phyloP scores from a whole-genome alignment of 1,140 invertebrate species.

The Drosophila repleta region DNA sequence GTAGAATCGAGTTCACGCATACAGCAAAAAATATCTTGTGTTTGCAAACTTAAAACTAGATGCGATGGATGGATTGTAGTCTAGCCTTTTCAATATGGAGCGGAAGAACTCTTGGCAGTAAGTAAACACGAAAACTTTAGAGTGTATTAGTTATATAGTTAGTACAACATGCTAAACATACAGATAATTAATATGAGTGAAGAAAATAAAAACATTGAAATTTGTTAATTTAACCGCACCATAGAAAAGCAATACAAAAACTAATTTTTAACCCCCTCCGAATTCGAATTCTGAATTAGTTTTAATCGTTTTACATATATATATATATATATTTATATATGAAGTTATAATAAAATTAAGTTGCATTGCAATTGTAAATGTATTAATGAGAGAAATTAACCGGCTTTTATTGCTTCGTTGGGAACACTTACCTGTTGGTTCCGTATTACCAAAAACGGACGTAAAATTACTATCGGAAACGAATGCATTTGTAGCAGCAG shows the following conservation, averaged over 20 bases:
- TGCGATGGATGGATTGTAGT: not conserved
- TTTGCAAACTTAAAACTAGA: conserved; percentile 2
- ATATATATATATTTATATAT: not conserved
- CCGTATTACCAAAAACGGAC: conserved; percentile 91
- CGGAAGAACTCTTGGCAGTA: not conserved
- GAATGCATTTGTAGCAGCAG: conserved; percentile 90
- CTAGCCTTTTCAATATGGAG: conserved; percentile 12
- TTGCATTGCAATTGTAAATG: conserved; percentile 53
- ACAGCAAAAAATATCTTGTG: conserved; percentile 16
- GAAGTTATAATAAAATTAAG: conserved; percentile 14
- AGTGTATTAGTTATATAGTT: conserved; percentile 16
- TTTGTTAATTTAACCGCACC: conserved; percentile 9
- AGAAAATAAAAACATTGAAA: conserved; percentile 20
- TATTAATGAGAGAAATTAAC: conserved; percentile 34
- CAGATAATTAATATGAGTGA: conserved; percentile 20
- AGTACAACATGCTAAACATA: conserved; percentile 42
- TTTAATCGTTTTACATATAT: conserved; percentile 12
- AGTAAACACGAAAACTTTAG: conserved; percentile 11
- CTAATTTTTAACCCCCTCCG: conserved; percentile 7
- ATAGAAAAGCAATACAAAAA: conserved; percentile 11
- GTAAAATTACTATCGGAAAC: conserved; percentile 93
- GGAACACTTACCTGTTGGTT: conserved; percentile 88
- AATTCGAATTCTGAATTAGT: conserved; percentile 22
- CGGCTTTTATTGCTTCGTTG: conserved; percentile 8
- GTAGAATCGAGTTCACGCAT: conserved; percentile 38